These are phyloP conservation scores for Xanthia togata DNA, from an alignment of 2,888 invertebrate species.

Conservation along the genomic window DNA sequence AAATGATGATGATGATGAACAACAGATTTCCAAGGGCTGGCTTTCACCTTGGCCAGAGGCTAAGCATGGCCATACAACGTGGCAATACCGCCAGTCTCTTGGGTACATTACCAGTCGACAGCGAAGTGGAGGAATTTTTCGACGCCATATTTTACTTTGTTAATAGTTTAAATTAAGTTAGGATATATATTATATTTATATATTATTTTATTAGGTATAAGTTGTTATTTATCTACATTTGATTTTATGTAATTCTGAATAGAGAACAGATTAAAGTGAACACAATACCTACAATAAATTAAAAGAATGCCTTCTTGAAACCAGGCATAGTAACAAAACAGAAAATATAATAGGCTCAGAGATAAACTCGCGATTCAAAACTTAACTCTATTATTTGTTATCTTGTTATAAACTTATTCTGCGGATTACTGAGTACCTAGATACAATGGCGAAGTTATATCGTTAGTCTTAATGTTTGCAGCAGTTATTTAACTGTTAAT, in stretches of 20 bases:
- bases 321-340: conserved; percentile 1
- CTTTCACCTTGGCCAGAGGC: background rate
- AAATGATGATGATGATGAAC: too few species aligned
- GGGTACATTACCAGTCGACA: background rate
- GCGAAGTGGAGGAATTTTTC: background rate
- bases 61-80: background rate
- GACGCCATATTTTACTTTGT: background rate
- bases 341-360: conserved; percentile 11
- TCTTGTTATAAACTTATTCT: conserved; percentile 47
- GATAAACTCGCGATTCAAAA: conserved; percentile 32
- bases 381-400: conserved; percentile 38
- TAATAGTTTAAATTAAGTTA: too few species aligned
- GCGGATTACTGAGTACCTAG: conserved; percentile 38
- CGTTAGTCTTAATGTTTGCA: conserved; percentile 44
- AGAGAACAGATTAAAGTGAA: background rate
- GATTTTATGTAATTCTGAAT: background rate
- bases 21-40: background rate
- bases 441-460: conserved; percentile 42
- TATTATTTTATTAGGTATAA: background rate
- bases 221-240: background rate
- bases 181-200: too few species aligned
- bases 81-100: background rate
- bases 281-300: background rate
- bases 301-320: background rate
- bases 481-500: conserved; percentile 30